phyloP scores from a whole-genome alignment of 2,113 vertebrate species.

The Triplophysa tibetana region DNA sequence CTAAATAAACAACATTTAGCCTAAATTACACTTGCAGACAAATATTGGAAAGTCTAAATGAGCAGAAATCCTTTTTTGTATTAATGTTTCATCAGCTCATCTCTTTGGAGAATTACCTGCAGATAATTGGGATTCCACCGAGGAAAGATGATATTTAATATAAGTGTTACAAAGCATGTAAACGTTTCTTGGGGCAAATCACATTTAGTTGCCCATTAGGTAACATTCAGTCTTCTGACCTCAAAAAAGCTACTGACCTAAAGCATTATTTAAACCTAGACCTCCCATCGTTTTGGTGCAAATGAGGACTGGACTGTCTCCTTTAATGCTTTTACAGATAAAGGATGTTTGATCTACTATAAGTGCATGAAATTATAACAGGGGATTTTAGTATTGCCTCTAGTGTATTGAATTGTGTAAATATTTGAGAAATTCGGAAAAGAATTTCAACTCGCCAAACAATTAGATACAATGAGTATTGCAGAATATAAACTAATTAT shows the following conservation, averaged over 20 bases:
- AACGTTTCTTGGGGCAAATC: neutral
- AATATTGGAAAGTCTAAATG: neutral
- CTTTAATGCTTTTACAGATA: neutral
- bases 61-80: neutral
- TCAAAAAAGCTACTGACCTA: neutral
- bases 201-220: neutral
- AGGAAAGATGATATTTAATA: constrained; percentile 20
- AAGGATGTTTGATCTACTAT: neutral
- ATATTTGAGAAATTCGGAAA: too few relatives aligned
- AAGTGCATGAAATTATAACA: neutral
- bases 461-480: too few relatives aligned
- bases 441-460: too few relatives aligned
- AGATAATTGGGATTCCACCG: constrained; percentile 5
- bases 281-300: neutral
- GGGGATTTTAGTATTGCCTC: neutral
- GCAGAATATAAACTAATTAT: too few relatives aligned
- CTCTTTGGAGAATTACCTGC: neutral
- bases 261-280: neutral
- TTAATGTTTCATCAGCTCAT: constrained; percentile 9
- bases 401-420: neutral
- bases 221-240: neutral
- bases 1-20: neutral
- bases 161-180: constrained; percentile 4
- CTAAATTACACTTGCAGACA: neutral
- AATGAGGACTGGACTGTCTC: neutral